Base-by-base conservation (phyloP, 2,113 vertebrate species). In the Bagarius yarrelli region DNA sequence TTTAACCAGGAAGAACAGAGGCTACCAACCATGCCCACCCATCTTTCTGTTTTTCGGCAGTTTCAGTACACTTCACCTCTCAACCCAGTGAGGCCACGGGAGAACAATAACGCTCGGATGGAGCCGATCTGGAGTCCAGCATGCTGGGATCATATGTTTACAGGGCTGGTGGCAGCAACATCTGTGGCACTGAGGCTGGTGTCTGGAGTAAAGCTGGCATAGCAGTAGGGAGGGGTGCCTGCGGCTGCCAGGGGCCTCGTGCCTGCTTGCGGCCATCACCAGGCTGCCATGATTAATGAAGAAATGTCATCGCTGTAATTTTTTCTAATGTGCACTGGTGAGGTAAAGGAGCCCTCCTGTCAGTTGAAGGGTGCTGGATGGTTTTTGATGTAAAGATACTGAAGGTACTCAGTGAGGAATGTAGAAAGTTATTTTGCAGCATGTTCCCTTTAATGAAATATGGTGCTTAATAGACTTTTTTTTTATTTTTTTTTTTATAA, bases 231-330 rank as follows among this genome's bases (percentile, higher is more conserved):
- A 56, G 87, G 81, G 78, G 87, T 50, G 83, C 90, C 87, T 8
- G 5, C 78, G 87, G 90, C 89, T 91, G 87, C 91, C 86, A 84
- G 90, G 82, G 82, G 60, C 79, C 78, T 64, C n/a, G 13, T 85
- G 90, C 88, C 88, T 86, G 85, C 88, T 87, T 83, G 8, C 91
- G 87, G 77, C 88, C 90, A 88, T 84, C 86, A 85, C 92, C 89
- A 87, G 82, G 55, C 40, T 57, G 89, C 79, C 89, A 85, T 95
- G 95, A 97, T 96, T 95, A 94, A 97, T 97, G 95, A 93, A 95
- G 93, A 95, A 90, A 90, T 91, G 94, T 94, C 94, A 94, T 83
- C 88, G 89, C 88, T 88, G 93, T 94, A 94, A 94, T 94, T 92
- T 93, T 92, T 91, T 91, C 89, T 88, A 92, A 94, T 94, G 91